A percentile compares a stretch with the other conserved stretches of the same genome.
Evolutionary conservation across 2,888 invertebrate genomes (phyloP).

Genomic region (Plemyria rubiginata): DNA sequence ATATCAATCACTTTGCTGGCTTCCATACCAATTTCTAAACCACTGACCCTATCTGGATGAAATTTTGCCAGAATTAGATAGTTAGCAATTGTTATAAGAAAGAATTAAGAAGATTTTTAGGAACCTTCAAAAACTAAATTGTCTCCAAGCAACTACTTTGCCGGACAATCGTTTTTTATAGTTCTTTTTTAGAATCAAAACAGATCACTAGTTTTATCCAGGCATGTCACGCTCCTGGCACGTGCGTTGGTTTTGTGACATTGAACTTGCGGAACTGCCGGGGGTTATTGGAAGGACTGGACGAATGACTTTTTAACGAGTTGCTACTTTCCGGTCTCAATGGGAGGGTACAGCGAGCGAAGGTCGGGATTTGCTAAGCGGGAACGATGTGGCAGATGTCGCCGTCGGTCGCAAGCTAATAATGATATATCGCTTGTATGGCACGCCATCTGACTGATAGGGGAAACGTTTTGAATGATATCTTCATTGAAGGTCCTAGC

Average conservation of each 20-base stretch:
- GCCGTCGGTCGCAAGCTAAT: constrained; percentile 71
- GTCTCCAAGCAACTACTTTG: no score
- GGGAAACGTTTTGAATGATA: constrained; percentile 12
- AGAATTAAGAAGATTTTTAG: no score
- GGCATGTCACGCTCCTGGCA: constrained; percentile 30
- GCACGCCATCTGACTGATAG: constrained; percentile 44
- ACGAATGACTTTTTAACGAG: constrained; percentile 68
- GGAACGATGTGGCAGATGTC: constrained; percentile 68
- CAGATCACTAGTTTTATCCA: neutral
- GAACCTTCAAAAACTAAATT: no score
- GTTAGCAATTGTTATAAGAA: no score
- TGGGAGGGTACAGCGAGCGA: constrained; percentile 65
- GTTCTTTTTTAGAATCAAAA: neutral
- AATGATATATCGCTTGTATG: constrained; percentile 76
- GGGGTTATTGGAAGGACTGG: constrained; percentile 58
- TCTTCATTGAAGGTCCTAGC: neutral
- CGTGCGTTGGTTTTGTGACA: constrained; percentile 44
- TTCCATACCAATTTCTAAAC: no score
- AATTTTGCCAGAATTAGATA: no score
- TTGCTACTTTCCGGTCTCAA: constrained; percentile 65
- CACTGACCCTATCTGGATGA: no score
- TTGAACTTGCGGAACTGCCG: constrained; percentile 53
- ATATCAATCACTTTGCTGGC: neutral
- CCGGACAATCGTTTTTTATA: no score
- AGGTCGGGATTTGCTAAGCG: constrained; percentile 70